A percentile compares a stretch with the other conserved stretches of the same genome.
Conservation (phyloP, 2,113 vertebrate species). For the Periophthalmus modestus region DNA sequence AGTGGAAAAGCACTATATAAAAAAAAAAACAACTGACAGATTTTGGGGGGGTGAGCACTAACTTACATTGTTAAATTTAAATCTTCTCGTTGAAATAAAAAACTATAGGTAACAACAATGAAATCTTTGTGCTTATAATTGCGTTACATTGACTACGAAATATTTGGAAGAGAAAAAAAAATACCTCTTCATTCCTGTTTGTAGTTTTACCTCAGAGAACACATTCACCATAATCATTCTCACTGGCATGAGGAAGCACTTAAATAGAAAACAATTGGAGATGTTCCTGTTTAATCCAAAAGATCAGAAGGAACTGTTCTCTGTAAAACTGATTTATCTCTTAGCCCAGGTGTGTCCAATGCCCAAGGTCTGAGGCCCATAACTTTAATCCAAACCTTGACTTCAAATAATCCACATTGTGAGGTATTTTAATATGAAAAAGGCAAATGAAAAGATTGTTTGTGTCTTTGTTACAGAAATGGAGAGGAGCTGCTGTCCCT, state of each 20-base stretch:
- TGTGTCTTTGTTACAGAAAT: slow-evolving; percentile 66
- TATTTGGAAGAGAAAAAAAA: slow-evolving; percentile 23
- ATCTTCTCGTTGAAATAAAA: no score
- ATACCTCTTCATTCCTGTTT: neutral
- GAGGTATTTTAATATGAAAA: neutral
- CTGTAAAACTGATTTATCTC: slow-evolving; percentile 65
- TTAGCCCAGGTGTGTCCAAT: slow-evolving; percentile 51
- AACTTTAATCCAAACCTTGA: neutral
- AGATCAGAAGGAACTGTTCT: slow-evolving; percentile 26
- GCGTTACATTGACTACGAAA: neutral
- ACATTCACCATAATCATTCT: no score
- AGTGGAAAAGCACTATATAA: no score
- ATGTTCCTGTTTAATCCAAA: slow-evolving; percentile 20
- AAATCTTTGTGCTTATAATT: no score
- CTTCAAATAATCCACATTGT: neutral
- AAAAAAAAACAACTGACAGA: no score
- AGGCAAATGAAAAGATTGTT: neutral
- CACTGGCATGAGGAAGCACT: neutral
- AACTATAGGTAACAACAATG: no score
- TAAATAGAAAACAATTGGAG: neutral
- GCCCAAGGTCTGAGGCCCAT: slow-evolving; percentile 15
- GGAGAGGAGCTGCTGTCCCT: slow-evolving; percentile 63
- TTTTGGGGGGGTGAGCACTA: no score
- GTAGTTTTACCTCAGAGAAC: no score
- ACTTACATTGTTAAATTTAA: no score